Base-by-base conservation (phyloP, 2,888 invertebrate species). In the Melieria omissa region DNA sequence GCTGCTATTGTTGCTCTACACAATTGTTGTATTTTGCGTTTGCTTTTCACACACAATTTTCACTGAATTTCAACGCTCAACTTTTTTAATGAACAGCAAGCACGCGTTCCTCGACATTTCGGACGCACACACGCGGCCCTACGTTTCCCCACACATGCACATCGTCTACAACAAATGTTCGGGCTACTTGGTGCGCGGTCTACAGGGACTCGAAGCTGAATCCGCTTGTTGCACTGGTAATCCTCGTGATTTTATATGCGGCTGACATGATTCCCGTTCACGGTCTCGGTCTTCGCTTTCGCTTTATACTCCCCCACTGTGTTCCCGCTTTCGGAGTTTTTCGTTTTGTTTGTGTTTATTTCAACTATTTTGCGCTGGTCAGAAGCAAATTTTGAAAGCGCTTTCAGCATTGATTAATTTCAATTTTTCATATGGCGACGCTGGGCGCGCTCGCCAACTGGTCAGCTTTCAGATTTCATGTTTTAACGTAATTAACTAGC, bases 401-500 rank as follows among this genome's bases (percentile, higher is more conserved):
- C 57, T 62, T 65, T 71, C 46, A 81, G 80, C 79, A 82, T 81
- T 82, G 82, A 81, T 82, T 81, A 80, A 79, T 82, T 79, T 78
- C 74, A n/a, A 58, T 58, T 64, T 63, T 44, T 8, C 10, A 5
- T 8, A 14, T 45, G 58, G 10, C 16, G 45, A 3, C 16, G 14
- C n/a, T 46, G 12, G 4, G 7, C 64, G 5, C 46, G 45, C 29
- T 14, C 46, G 16, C 45, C 8, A 8, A 45, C n/a, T 29, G 41
- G 44, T 44, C 16, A 60, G 64, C 57, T 64, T 60, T 41, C 46
- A 47, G 69, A 57, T 65, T 66, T 65, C 68, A 71, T 71, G 68
- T 65, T 68, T 49, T 63, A 41, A 10, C 76, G 81, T 81, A 82
- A 82, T 83, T 82, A 82, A 78, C 80, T 74, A 52, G 44, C 60